phyloP scores from a whole-genome alignment of 2,888 invertebrate species.

The Macrophya annulata region DNA sequence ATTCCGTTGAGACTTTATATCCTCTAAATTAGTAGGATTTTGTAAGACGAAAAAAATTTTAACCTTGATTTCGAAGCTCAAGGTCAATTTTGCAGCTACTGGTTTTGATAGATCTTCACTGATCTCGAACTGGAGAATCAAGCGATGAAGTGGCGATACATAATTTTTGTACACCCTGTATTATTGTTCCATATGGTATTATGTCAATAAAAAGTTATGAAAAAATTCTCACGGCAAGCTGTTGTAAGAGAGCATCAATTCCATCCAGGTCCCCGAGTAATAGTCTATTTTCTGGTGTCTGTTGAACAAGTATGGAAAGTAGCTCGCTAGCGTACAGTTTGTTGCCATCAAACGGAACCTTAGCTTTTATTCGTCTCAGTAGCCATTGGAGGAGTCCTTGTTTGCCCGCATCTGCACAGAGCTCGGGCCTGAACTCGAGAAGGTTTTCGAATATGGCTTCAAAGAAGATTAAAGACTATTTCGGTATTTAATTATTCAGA shows the following conservation, averaged over 20 bases:
- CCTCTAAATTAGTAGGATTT: too few relatives aligned
- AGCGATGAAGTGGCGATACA: too few relatives aligned
- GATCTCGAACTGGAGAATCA: too few relatives aligned
- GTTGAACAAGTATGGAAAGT: conserved; percentile 96
- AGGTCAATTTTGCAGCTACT: too few relatives aligned
- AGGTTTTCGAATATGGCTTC: conserved; percentile 96
- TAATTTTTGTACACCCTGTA: background rate
- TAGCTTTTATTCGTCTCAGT: conserved; percentile 92
- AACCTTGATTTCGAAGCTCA: too few relatives aligned
- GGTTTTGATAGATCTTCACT: too few relatives aligned
- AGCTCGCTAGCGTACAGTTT: conserved; percentile 98
- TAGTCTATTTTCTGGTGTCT: conserved; percentile 90
- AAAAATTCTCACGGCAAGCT: conserved; percentile 87
- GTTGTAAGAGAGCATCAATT: conserved; percentile 97
- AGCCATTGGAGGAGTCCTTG: conserved; percentile 97
- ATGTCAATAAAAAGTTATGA: background rate
- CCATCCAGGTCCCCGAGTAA: conserved; percentile 96
- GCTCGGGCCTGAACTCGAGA: conserved; percentile 93
- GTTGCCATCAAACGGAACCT: conserved; percentile 96
- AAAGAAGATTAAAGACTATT: conserved; percentile 64
- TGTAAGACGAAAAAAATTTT: too few relatives aligned
- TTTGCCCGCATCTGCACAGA: conserved; percentile 92
- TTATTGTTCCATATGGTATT: background rate
- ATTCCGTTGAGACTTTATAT: too few relatives aligned
- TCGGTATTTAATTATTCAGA: background rate